Percentiles rank a stretch among this genome's conserved stretches.
Conservation (phyloP, 2,797 vertebrate genomes). For the Chiloscyllium punctatum region DNA sequence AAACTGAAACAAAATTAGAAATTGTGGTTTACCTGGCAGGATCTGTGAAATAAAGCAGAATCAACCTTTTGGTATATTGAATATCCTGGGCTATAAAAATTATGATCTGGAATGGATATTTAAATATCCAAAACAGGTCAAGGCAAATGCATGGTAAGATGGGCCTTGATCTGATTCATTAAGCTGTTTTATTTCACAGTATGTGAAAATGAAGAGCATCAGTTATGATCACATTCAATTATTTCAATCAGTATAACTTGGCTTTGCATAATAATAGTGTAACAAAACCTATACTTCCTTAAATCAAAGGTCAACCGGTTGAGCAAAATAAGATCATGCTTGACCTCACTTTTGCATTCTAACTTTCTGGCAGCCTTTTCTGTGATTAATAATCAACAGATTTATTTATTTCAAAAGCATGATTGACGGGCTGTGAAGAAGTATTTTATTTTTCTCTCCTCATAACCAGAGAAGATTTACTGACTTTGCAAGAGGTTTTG, state of each 20-base stretch:
- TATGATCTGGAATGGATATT: neutral
- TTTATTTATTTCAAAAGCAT: neutral
- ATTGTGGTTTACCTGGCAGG: too few relatives aligned
- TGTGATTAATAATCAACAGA: neutral
- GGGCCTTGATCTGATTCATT: constrained; percentile 9
- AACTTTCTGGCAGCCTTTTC: neutral
- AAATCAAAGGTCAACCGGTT: neutral
- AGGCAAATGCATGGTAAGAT: neutral
- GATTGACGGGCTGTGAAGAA: neutral
- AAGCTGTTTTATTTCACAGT: constrained; percentile 19
- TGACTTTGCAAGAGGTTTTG: neutral
- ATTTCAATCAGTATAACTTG: constrained; percentile 23
- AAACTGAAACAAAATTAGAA: too few relatives aligned
- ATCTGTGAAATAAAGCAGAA: too few relatives aligned
- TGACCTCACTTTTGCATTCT: neutral
- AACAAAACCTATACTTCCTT: neutral
- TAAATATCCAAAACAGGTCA: neutral
- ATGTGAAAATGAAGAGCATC: constrained; percentile 3
- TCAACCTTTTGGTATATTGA: too few relatives aligned
- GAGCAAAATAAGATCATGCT: neutral
- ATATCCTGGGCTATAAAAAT: neutral
- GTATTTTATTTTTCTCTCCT: neutral
- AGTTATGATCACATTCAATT: constrained; percentile 5
- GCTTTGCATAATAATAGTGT: constrained; percentile 15
- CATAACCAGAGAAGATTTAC: neutral